phyloP scores from a whole-genome alignment of 2,113 vertebrate species.

The Gymnocephalus cernua region DNA sequence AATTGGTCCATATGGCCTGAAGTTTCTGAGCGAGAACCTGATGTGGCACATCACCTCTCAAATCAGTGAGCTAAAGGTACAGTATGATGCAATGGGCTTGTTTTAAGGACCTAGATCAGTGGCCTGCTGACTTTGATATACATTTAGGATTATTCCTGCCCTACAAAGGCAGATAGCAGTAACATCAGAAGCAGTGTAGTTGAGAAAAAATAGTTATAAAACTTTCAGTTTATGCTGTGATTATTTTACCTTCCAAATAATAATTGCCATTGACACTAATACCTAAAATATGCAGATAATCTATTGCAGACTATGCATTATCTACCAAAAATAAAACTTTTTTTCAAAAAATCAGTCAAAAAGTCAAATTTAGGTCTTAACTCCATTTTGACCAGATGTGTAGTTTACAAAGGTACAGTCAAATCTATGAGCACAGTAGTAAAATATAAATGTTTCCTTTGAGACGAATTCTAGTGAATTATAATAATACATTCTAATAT shows the following conservation, averaged over 20 bases:
- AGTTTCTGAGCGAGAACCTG: constrained; percentile 94
- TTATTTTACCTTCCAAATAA: background rate
- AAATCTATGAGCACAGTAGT: background rate
- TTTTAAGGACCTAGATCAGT: background rate
- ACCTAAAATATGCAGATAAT: background rate
- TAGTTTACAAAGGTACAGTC: background rate
- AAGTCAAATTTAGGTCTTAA: background rate
- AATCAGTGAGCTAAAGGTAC: constrained; percentile 94
- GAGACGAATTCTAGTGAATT: background rate
- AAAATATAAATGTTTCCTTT: background rate
- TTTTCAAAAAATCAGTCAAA: too few species aligned
- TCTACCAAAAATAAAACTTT: background rate
- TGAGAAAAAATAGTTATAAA: background rate
- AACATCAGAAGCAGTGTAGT: background rate
- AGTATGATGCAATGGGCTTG: background rate
- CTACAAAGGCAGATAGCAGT: background rate
- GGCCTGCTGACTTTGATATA: background rate
- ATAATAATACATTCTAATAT: background rate
- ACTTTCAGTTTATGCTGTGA: background rate
- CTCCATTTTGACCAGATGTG: background rate
- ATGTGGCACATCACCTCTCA: constrained; percentile 99
- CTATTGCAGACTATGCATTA: background rate
- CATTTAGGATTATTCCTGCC: background rate
- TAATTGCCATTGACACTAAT: background rate
- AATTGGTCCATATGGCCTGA: constrained; percentile 94